Percentiles rank a stretch among this genome's conserved stretches.
Evolutionary conservation across 2,797 vertebrate species (phyloP).

Genomic region (Hippopotamyrus pictus): DNA sequence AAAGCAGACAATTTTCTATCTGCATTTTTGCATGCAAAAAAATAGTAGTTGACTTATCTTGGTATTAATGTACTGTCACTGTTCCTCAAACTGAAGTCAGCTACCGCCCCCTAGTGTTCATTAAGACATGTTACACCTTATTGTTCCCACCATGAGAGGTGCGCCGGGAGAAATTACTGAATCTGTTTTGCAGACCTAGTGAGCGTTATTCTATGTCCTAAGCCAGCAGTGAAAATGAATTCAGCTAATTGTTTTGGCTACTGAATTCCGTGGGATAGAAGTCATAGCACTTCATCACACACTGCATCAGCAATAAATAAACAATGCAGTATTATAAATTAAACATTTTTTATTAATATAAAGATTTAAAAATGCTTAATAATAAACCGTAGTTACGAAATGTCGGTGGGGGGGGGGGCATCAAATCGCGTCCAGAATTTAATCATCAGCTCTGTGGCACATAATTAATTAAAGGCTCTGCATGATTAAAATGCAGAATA

Average conservation of each 20-base stretch:
- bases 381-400: background rate
- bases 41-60: background rate
- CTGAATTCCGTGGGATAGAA: background rate
- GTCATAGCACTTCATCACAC: background rate
- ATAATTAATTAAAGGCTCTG: background rate
- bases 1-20: background rate
- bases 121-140: conserved; percentile 34
- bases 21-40: background rate
- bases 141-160: conserved; percentile 8
- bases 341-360: background rate
- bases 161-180: too few relatives aligned
- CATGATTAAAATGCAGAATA: background rate
- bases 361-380: background rate
- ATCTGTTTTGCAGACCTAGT: background rate
- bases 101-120: conserved; percentile 62
- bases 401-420: background rate
- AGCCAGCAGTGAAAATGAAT: background rate
- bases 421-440: background rate
- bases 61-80: background rate
- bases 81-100: background rate
- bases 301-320: background rate
- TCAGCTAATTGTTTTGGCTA: background rate
- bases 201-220: background rate
- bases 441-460: background rate
- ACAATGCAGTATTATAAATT: background rate